These are phyloP conservation scores for Portevinia maculata DNA, from an alignment of 2,888 invertebrate genomes.

Conservation along the genomic window DNA sequence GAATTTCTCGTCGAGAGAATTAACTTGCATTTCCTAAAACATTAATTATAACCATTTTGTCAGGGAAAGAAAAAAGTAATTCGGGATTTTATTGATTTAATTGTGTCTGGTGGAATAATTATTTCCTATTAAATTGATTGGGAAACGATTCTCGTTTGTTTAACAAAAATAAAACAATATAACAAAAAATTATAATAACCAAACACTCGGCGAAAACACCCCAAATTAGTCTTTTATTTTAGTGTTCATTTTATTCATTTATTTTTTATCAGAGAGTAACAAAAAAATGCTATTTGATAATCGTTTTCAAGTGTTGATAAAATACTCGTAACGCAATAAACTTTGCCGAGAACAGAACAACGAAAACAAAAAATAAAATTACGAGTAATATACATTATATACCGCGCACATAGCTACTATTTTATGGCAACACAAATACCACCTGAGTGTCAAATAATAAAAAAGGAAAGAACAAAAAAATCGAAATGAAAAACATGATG, in stretches of 20 bases:
- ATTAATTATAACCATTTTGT: background rate
- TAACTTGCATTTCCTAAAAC: background rate
- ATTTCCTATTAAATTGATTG: background rate
- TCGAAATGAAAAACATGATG: conserved; percentile 56
- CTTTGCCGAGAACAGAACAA: conserved; percentile 4
- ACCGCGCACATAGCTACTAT: conserved; percentile 35
- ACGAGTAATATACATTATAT: conserved; percentile 32
- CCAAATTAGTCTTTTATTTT: conserved; percentile 33
- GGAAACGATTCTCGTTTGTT: background rate
- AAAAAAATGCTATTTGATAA: conserved; percentile 29
- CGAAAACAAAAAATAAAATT: conserved; percentile 14
- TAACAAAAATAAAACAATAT: conserved; percentile 7
- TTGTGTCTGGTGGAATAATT: background rate
- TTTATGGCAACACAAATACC: conserved; percentile 59
- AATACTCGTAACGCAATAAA: conserved; percentile 47
- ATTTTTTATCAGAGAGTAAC: conserved; percentile 3
- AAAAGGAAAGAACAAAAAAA: conserved; percentile 13
- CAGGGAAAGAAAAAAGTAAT: too few relatives aligned
- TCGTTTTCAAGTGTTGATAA: conserved; percentile 62
- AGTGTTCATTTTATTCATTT: conserved; percentile 19
- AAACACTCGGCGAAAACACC: background rate
- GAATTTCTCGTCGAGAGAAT: conserved; percentile 42
- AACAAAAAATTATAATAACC: background rate
- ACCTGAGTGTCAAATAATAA: conserved; percentile 46
- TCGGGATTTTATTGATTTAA: conserved; percentile 9